Percentiles rank a stretch among this genome's conserved stretches.
Conservation (phyloP, 2,113 vertebrate species). For the Cinclus mexicanus region DNA sequence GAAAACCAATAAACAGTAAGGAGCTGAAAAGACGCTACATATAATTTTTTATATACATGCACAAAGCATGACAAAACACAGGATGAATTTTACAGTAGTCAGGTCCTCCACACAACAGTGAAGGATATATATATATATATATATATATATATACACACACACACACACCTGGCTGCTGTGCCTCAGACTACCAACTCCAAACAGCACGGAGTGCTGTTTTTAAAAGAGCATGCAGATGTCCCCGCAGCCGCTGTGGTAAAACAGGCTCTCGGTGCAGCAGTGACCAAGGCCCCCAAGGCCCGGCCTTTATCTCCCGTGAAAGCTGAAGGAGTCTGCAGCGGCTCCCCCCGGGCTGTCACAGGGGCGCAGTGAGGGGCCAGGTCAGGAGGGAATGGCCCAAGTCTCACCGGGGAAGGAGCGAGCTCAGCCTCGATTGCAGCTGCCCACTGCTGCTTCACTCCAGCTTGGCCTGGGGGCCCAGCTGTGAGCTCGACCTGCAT, state of each 20-base stretch:
- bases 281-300: not conserved
- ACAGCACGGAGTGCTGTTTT: too few relatives aligned
- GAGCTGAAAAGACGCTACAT: not conserved
- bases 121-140: not conserved
- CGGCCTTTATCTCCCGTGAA: not conserved
- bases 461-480: not conserved
- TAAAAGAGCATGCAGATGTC: not conserved
- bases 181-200: not conserved
- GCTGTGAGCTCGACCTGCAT: not conserved
- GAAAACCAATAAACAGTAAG: not conserved
- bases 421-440: not conserved
- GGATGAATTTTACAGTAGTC: not conserved
- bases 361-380: rapidly evolving
- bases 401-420: rapidly evolving
- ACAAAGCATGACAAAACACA: not conserved
- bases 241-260: rapidly evolving
- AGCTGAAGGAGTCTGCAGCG: not conserved
- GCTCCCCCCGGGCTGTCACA: not conserved
- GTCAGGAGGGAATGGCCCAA: not conserved
- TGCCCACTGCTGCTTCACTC: not conserved
- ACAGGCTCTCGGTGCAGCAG: not conserved
- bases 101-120: not conserved
- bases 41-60: rapidly evolving
- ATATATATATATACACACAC: not conserved
- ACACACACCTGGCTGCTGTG: too few relatives aligned